These are phyloP conservation scores for Neoaliturus tenellus DNA, from an alignment of 2,888 invertebrate genomes.

Conservation along the genomic window DNA sequence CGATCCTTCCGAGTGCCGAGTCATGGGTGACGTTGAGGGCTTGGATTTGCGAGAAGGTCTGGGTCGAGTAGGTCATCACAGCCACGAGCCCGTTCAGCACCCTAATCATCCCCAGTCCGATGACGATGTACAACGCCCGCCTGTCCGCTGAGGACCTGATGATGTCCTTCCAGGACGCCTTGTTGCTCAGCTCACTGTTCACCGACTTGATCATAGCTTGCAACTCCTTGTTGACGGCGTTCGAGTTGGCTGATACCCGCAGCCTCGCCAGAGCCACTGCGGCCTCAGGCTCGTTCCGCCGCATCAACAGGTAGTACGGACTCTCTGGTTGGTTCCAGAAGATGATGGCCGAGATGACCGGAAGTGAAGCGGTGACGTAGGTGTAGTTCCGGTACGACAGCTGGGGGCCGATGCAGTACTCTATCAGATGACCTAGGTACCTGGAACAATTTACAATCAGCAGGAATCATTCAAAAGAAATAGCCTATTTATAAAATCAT, in stretches of 20 bases:
- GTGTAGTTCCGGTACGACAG: slow-evolving; percentile 46
- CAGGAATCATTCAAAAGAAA: too few species aligned
- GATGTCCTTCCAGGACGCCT: slow-evolving; percentile 56
- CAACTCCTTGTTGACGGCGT: slow-evolving; percentile 48
- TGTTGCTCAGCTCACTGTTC: slow-evolving; percentile 53
- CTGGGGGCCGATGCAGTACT: slow-evolving; percentile 58
- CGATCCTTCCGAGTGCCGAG: background rate
- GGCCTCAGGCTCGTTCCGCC: slow-evolving; percentile 34
- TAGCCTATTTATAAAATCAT: too few species aligned
- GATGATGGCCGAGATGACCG: slow-evolving; percentile 41
- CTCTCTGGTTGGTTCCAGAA: slow-evolving; percentile 43
- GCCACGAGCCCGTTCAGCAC: slow-evolving; percentile 59
- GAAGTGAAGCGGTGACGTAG: slow-evolving; percentile 38
- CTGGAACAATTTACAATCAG: too few species aligned
- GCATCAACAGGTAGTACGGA: slow-evolving; percentile 55
- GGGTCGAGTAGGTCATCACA: slow-evolving; percentile 60
- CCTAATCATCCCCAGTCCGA: slow-evolving; percentile 56
- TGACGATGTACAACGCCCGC: slow-evolving; percentile 55
- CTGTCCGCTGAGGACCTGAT: slow-evolving; percentile 52
- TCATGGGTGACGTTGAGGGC: background rate
- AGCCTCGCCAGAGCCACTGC: slow-evolving; percentile 22
- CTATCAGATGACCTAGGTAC: slow-evolving; percentile 52
- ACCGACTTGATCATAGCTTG: slow-evolving; percentile 51
- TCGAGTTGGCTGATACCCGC: background rate
- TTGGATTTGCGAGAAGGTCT: slow-evolving; percentile 59